A percentile compares a stretch with the other conserved stretches of the same genome.
Evolutionary conservation across 2,113 vertebrate genomes (phyloP).

Genomic region (Laticauda laticaudata): DNA sequence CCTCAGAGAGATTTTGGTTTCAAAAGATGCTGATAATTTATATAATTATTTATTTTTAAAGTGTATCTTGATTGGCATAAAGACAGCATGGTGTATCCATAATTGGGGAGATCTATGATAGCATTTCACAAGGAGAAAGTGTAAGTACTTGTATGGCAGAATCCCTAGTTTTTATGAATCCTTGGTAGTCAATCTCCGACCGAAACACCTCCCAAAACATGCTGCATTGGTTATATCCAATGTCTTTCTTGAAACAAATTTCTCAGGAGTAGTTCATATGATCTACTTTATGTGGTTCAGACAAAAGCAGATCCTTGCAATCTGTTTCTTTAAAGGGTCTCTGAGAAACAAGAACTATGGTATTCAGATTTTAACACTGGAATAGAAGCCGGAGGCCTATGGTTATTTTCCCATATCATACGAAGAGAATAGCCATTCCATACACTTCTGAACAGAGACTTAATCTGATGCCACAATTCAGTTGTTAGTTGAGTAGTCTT

Average conservation of each 20-base stretch:
- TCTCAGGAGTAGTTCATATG: not conserved
- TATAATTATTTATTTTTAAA: slow-evolving; percentile 20
- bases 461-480: not conserved
- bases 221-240: not conserved
- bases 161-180: not conserved
- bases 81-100: not conserved
- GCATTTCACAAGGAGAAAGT: not conserved
- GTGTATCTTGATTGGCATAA: not conserved
- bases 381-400: not conserved
- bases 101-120: not conserved
- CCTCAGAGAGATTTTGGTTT: not conserved
- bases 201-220: not conserved
- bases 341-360: not conserved
- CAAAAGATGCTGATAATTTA: too few species aligned
- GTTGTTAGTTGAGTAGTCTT: not conserved
- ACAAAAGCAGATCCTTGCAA: not conserved
- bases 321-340: not conserved
- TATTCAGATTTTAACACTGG: not conserved
- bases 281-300: not conserved
- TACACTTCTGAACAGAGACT: not conserved
- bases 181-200: too few species aligned
- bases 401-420: not conserved
- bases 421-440: not conserved
- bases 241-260: not conserved
- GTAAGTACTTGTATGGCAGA: not conserved